Percentiles rank a stretch among this genome's conserved stretches.
Conservation (phyloP, 2,888 invertebrate genomes). For the Sclerodermus sp. region DNA sequence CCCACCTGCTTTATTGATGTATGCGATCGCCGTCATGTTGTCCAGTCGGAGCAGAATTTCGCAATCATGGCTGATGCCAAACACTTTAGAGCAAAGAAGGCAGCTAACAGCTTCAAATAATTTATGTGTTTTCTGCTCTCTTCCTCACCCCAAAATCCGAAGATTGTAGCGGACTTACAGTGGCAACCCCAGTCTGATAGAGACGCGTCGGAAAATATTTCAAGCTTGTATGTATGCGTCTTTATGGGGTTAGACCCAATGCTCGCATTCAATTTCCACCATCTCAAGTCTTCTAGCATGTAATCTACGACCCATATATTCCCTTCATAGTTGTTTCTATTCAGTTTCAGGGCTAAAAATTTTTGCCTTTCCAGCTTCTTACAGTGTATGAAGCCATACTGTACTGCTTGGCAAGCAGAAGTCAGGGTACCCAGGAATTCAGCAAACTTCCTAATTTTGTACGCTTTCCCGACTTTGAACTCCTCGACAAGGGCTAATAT, state of each 20-base stretch:
- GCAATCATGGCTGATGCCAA: conserved; percentile 16
- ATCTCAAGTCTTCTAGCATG: not conserved
- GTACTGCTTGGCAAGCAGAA: conserved; percentile 2
- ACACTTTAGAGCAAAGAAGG: conserved; percentile 20
- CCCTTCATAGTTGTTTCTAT: conserved; percentile 4
- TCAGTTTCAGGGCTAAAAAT: not conserved
- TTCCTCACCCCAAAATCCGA: conserved; percentile 15
- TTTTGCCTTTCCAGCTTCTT: conserved; percentile 5
- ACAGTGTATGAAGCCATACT: conserved; percentile 2
- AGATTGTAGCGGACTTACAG: conserved; percentile 8
- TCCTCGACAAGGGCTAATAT: not conserved
- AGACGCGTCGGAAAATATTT: conserved; percentile 21
- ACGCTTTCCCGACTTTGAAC: not conserved
- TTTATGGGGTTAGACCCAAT: conserved; percentile 6
- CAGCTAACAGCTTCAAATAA: conserved; percentile 16
- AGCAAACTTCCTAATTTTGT: conserved; percentile 6
- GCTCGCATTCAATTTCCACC: conserved; percentile 13
- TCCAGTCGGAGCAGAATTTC: conserved; percentile 23
- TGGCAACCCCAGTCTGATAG: conserved; percentile 17
- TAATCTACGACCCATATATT: not conserved
- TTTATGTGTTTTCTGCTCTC: conserved; percentile 20
- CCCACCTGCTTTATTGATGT: conserved; percentile 26
- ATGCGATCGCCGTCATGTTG: conserved; percentile 26
- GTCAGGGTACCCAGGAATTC: conserved; percentile 1
- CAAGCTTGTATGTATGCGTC: conserved; percentile 5